Evolutionary conservation across 2,888 invertebrate species (phyloP), one percentile per base, ranked within the genome.

Genomic region (Metacarcinus magister): DNA sequence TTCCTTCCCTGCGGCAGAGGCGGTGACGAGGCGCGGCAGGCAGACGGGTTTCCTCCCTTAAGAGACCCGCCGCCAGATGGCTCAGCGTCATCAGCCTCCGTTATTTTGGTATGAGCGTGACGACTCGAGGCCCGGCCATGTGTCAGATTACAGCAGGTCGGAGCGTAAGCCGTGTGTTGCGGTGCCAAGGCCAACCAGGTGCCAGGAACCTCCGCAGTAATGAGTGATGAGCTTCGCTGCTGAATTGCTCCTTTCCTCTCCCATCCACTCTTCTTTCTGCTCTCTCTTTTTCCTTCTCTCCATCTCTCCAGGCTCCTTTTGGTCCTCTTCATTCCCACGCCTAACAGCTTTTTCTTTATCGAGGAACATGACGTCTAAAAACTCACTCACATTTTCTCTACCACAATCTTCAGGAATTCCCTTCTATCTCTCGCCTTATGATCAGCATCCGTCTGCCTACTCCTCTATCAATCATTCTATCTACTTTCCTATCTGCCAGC

Each of bases 121-220:
- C 82, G 82, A 82, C 32, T 28, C 19, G 82, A 28, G 82, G 82
- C 82, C 82, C 32, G 19, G 82, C 32, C 82, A 32, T 82, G 82
- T 82, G 82, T 82, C 82, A 82, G 82, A 32, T 82, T 82, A 82
- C 82, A 32, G 82, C 32, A 4, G 32, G 82, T 8, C 82, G 82
- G 32, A 32, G 32, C 82, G 32, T 82, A 32, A 32, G 82, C 82
- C 32, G 82, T 82, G 82, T 82, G 82, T 82, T 32, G 82, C 82
- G 32, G 82, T 82, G 82, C 82, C 82, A 82, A 82, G 82, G 82
- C 82, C 82, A 32, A 32, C 32, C 82, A 82, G 82, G 82, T 82
- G 82, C 32, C 32, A 32, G 82, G 1, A 13, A 82, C 32, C 82
- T 82, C 28, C 82, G 32, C 32, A 32, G 82, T 8, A 82, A 82